Conservation (phyloP, 1,140 invertebrate species). For the Caligus rogercresseyi region DNA sequence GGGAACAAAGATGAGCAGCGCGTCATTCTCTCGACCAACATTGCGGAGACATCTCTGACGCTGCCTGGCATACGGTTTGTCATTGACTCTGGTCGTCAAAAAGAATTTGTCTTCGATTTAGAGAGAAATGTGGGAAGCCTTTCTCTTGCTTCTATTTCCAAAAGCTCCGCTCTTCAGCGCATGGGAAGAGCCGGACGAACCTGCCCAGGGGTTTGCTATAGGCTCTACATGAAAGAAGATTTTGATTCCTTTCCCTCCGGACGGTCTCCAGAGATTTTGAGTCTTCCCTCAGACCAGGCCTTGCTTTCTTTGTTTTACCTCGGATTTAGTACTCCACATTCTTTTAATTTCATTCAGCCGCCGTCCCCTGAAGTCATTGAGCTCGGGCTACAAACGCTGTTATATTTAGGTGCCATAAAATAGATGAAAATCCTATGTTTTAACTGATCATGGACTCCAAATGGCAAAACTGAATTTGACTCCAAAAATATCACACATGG, state of each 20-base stretch:
- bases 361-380: not conserved
- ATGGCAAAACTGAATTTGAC: not conserved
- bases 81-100: conserved; percentile 40
- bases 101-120: conserved; percentile 74
- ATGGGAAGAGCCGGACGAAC: conserved; percentile 89
- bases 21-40: conserved; percentile 5
- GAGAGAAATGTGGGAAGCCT: conserved; percentile 99
- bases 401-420: not conserved
- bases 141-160: conserved; percentile 94
- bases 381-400: not conserved
- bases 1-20: too few relatives aligned
- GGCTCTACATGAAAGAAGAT: conserved; percentile 62
- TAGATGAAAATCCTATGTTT: not conserved
- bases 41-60: conserved; percentile 39
- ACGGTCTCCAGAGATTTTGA: not conserved
- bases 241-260: not conserved
- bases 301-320: not conserved
- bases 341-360: not conserved
- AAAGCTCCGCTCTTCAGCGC: conserved; percentile 92
- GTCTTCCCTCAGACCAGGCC: not conserved
- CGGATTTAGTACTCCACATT: not conserved
- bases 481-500: not conserved
- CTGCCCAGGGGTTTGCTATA: conserved; percentile 90
- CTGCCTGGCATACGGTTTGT: conserved; percentile 39
- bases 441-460: not conserved